Evolutionary conservation across 2,888 invertebrate genomes (phyloP).

Genomic region (Ceratothoa steindachneri): DNA sequence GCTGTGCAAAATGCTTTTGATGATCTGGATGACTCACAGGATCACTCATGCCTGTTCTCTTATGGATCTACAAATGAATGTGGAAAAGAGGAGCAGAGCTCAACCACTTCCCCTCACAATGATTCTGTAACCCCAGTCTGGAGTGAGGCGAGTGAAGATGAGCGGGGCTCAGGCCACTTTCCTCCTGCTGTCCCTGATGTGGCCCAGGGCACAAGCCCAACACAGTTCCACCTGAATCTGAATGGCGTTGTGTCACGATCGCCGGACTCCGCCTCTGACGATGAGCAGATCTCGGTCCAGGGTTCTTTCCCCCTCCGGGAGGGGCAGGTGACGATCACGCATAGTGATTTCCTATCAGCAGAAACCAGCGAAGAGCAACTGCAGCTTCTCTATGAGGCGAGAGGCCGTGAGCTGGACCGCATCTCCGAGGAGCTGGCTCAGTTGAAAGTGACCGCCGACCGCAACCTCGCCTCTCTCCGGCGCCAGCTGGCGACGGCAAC

Average conservation of each 20-base stretch:
- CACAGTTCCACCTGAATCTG: not conserved
- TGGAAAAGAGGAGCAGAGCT: not conserved
- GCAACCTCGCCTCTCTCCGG: constrained; percentile 21
- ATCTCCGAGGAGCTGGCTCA: constrained; percentile 23
- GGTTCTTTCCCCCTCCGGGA: not conserved
- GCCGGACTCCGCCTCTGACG: not conserved
- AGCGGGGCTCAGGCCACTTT: not conserved
- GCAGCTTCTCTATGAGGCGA: constrained; percentile 34
- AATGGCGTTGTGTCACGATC: not conserved
- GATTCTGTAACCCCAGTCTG: not conserved
- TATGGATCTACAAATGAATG: not conserved
- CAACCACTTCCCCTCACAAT: not conserved
- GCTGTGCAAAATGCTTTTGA: constrained; percentile 36
- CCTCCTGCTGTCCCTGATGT: not conserved
- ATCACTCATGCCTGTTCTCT: not conserved
- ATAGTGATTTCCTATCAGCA: constrained; percentile 18
- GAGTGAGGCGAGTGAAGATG: not conserved
- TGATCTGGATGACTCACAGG: constrained; percentile 35
- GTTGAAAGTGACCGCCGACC: constrained; percentile 22
- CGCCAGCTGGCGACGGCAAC: constrained; percentile 31
- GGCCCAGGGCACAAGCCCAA: no score
- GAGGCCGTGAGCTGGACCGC: constrained; percentile 39
- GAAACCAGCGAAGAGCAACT: constrained; percentile 32
- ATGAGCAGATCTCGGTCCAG: not conserved
- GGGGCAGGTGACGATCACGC: not conserved